Conservation (phyloP, 2,888 invertebrate genomes). For the Drosophila glabriapex region DNA sequence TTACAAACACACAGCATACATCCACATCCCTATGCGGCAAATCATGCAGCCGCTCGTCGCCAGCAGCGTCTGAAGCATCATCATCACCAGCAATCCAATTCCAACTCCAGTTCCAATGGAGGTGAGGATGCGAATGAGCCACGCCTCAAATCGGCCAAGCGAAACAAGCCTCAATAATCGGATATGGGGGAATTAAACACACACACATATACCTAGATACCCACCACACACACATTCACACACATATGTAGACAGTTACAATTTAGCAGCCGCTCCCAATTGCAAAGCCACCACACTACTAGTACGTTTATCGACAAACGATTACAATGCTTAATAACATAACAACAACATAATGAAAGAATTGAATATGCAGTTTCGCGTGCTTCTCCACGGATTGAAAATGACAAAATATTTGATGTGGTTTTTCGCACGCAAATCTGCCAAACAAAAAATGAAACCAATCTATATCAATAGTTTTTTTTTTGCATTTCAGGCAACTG, state of each 20-base stretch:
- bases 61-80: conserved; percentile 82
- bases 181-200: conserved; percentile 11
- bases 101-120: conserved; percentile 21
- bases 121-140: conserved; percentile 29
- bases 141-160: conserved; percentile 49
- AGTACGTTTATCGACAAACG: conserved; percentile 15
- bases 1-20: conserved; percentile 77
- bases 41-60: conserved; percentile 78
- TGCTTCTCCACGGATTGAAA: conserved; percentile 6
- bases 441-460: neutral
- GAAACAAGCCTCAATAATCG: conserved; percentile 62
- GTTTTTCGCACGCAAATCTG: conserved; percentile 14
- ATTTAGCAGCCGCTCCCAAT: conserved; percentile 27
- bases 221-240: conserved; percentile 11
- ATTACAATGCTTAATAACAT: conserved; percentile 3
- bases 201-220: conserved; percentile 8
- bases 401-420: neutral
- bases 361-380: conserved; percentile 6
- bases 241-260: conserved; percentile 8
- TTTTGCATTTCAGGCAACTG: conserved; percentile 24
- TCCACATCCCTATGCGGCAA: conserved; percentile 85
- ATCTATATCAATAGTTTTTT: conserved; percentile 13
- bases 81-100: conserved; percentile 47
- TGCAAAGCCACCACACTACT: conserved; percentile 24
- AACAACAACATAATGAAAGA: conserved; percentile 4